These are phyloP conservation scores for Synanthedon andrenaeformis DNA, from an alignment of 2,888 invertebrate species.

Conservation along the genomic window DNA sequence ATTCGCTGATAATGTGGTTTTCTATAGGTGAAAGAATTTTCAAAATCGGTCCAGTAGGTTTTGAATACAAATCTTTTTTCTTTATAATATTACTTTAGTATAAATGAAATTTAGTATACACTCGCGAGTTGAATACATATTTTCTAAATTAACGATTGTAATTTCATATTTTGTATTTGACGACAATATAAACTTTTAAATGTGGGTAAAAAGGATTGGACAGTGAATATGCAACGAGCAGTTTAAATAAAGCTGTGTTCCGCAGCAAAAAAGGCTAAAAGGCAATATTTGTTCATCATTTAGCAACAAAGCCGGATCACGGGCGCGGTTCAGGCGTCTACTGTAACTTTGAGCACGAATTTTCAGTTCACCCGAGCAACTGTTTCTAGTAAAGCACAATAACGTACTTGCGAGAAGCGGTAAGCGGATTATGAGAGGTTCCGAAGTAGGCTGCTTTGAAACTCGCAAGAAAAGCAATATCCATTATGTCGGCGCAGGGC, in stretches of 20 bases:
- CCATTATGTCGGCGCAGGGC: conserved; percentile 62
- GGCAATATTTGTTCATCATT: conserved; percentile 5
- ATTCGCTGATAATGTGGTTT: no score
- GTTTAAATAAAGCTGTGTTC: neutral
- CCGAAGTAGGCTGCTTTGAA: conserved; percentile 65
- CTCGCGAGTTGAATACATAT: no score
- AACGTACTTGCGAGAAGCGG: conserved; percentile 52
- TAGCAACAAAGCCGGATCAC: conserved; percentile 31
- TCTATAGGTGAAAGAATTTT: no score
- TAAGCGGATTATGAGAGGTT: conserved; percentile 67
- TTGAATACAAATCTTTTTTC: no score
- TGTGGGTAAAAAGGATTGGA: no score
- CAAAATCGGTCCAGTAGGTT: no score
- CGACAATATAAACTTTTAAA: no score
- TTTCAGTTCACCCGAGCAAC: conserved; percentile 29
- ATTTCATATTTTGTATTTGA: no score
- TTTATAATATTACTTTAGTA: no score
- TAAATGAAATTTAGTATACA: no score
- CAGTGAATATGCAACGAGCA: no score
- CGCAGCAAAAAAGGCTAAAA: neutral
- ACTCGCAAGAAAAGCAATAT: conserved; percentile 68
- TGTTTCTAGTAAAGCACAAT: conserved; percentile 57
- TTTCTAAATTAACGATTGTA: no score
- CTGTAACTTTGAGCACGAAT: conserved; percentile 27
- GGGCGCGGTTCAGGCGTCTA: conserved; percentile 8